Conservation (phyloP, 2,888 invertebrate species). For the Seira sanloemensis region DNA sequence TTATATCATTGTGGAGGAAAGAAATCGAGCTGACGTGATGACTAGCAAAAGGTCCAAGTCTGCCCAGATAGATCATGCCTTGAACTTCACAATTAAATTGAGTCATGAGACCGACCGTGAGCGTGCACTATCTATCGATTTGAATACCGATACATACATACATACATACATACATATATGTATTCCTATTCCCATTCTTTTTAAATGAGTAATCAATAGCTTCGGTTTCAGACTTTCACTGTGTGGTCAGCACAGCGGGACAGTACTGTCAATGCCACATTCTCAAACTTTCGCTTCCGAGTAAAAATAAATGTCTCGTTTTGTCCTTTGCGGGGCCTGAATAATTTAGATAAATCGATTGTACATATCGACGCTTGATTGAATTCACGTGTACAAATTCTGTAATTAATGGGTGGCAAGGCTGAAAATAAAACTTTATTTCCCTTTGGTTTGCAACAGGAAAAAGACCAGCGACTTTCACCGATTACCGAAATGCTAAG, state of each 20-base stretch:
- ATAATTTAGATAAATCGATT: background rate
- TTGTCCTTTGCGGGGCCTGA: background rate
- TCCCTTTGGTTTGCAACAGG: constrained; percentile 27
- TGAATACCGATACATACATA: no score
- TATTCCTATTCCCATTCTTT: no score
- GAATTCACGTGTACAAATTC: background rate
- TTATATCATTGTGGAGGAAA: no score
- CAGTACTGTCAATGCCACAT: no score
- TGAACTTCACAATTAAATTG: background rate
- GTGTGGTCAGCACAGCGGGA: no score
- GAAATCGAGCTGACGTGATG: background rate
- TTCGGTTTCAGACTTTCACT: no score
- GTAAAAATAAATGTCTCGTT: background rate
- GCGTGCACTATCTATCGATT: no score
- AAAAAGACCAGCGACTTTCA: constrained; percentile 67
- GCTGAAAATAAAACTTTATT: constrained; percentile 32
- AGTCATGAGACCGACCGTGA: no score
- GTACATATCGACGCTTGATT: no score
- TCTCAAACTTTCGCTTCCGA: background rate
- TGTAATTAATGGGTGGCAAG: constrained; percentile 25
- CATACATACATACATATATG: no score
- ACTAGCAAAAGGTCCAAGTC: no score
- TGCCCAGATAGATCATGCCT: background rate
- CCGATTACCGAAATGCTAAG: constrained; percentile 92
- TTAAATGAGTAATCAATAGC: no score